Evolutionary conservation across 2,797 vertebrate species (phyloP).

Genomic region (Pseudochromis fuscus): DNA sequence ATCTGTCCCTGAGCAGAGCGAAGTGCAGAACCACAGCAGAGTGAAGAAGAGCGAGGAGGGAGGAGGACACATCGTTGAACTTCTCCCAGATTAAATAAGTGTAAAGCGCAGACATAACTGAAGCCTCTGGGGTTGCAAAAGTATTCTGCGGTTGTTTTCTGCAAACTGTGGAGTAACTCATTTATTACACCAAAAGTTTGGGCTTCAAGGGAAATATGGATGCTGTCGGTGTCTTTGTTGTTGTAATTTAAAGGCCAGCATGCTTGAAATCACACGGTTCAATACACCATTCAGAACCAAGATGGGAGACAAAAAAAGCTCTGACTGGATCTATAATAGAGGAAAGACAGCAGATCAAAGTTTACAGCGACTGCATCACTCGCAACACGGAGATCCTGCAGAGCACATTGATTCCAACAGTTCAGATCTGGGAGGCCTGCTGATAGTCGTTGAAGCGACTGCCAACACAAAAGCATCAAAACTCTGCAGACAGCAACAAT

Average conservation of each 20-base stretch:
- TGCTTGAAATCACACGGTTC: constrained; percentile 9
- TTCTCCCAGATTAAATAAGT: constrained; percentile 16
- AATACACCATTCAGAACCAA: constrained; percentile 5
- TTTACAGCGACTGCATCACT: constrained; percentile 23
- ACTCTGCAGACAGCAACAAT: constrained; percentile 8
- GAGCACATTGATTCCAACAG: constrained; percentile 22
- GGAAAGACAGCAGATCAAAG: constrained; percentile 36
- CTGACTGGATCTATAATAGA: constrained; percentile 10
- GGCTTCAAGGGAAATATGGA: constrained; percentile 7
- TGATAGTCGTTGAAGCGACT: constrained; percentile 10
- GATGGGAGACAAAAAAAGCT: not conserved
- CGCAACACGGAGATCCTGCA: constrained; percentile 33
- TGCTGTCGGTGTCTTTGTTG: not conserved
- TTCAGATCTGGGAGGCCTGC: constrained; percentile 19
- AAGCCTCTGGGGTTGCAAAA: constrained; percentile 10
- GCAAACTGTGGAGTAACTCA: not conserved
- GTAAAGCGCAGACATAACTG: not conserved
- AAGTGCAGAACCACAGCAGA: not conserved
- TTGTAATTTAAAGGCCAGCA: not conserved
- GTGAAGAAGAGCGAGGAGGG: not conserved
- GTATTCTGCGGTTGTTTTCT: not conserved
- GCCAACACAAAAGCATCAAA: constrained; percentile 34
- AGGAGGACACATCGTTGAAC: not conserved
- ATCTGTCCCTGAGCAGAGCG: constrained; percentile 17
- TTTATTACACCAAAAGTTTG: not conserved